Percentiles rank a stretch among this genome's conserved stretches.
Conservation (phyloP, 2,113 vertebrate genomes). For the Rynchops niger region DNA sequence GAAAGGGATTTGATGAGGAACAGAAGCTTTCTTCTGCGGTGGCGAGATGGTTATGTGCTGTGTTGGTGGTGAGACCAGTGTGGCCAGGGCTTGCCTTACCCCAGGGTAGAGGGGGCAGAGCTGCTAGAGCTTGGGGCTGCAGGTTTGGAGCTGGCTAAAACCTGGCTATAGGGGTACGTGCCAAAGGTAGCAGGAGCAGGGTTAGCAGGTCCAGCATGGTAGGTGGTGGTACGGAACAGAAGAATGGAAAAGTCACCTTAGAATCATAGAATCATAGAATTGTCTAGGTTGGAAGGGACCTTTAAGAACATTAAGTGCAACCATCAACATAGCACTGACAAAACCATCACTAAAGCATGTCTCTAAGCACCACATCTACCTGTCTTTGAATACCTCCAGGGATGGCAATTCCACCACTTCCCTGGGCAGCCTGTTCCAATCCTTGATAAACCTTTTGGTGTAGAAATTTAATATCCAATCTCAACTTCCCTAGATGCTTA, state of each 20-base stretch:
- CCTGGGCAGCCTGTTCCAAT: not conserved
- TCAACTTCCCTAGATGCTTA: not conserved
- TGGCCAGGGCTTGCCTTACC: not conserved
- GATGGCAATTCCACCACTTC: not conserved
- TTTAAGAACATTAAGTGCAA: not conserved
- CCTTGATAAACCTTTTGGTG: not conserved
- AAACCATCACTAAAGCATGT: not conserved
- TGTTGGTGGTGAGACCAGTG: not conserved
- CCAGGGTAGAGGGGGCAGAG: not conserved
- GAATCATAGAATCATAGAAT: not conserved
- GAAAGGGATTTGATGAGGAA: not conserved
- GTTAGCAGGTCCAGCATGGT: not conserved
- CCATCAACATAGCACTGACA: not conserved
- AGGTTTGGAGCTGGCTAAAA: not conserved
- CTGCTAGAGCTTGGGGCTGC: not conserved
- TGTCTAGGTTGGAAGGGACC: not conserved
- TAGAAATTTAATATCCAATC: not conserved
- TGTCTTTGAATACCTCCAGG: not conserved
- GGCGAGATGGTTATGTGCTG: not conserved
- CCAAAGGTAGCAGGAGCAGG: not conserved
- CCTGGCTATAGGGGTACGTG: fast-evolving
- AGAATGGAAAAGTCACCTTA: not conserved
- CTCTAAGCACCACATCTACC: not conserved
- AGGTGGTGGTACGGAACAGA: not conserved
- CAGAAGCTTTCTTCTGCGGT: not conserved